These are phyloP conservation scores for Camponotus fellah DNA, from an alignment of 2,888 invertebrate genomes.

Conservation along the genomic window DNA sequence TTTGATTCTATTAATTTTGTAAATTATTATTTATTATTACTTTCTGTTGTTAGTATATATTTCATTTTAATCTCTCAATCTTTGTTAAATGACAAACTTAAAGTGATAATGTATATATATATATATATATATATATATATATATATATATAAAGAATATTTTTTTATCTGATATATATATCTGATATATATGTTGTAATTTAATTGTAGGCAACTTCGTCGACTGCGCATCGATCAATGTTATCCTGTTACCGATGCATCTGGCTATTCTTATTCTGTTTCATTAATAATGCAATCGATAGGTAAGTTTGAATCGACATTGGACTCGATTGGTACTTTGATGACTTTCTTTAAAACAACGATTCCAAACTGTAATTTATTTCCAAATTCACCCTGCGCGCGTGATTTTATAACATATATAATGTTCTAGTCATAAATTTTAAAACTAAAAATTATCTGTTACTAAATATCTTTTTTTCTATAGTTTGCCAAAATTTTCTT, in stretches of 20 bases:
- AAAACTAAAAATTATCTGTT: not conserved
- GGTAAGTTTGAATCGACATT: constrained; percentile 38
- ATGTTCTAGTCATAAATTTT: not conserved
- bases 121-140: no score
- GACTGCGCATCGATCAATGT: constrained; percentile 30
- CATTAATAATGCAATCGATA: constrained; percentile 31
- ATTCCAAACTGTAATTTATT: not conserved
- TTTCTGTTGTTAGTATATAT: no score
- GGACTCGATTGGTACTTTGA: not conserved
- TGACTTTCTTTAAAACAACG: not conserved
- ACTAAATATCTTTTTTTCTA: not conserved
- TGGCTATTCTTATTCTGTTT: constrained; percentile 34
- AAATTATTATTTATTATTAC: no score
- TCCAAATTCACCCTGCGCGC: not conserved
- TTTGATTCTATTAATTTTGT: no score
- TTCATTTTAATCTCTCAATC: no score
- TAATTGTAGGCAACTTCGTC: constrained; percentile 42
- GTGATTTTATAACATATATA: constrained; percentile 7
- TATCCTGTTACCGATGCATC: constrained; percentile 38
- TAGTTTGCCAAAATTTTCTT: not conserved
- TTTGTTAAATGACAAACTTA: no score
- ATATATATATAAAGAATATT: constrained; percentile 12
- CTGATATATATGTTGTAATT: not conserved
- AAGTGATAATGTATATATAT: no score
- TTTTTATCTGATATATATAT: not conserved